Evolutionary conservation across 2,797 vertebrate genomes (phyloP).

Genomic region (Vireo griseus): DNA sequence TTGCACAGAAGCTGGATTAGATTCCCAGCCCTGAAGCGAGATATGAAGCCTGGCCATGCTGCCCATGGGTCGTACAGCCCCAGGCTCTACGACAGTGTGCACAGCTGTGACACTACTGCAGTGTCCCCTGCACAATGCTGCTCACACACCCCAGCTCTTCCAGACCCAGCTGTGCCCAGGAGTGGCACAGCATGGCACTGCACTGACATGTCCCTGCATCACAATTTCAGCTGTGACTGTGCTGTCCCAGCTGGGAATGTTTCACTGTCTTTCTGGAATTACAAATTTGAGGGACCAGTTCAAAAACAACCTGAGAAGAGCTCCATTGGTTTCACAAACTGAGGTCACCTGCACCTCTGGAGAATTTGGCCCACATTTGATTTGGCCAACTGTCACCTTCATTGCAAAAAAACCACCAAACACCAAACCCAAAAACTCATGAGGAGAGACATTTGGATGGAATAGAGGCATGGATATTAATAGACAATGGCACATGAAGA

Average conservation of each 20-base stretch:
- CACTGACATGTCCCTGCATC: background rate
- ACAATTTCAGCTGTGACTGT: background rate
- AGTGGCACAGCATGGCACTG: background rate
- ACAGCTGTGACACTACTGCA: background rate
- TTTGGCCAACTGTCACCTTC: background rate
- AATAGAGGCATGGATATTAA: background rate
- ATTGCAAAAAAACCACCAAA: background rate
- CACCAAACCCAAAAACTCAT: background rate
- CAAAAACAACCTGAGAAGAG: background rate
- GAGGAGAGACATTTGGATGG: background rate
- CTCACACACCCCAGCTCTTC: background rate
- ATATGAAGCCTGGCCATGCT: rapidly evolving
- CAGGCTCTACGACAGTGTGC: background rate
- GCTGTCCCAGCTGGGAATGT: background rate
- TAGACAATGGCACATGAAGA: background rate
- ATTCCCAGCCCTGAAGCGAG: background rate
- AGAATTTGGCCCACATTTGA: background rate
- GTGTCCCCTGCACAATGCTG: conserved; percentile 23
- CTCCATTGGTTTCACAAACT: background rate
- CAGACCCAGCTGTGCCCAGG: background rate
- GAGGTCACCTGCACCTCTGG: background rate
- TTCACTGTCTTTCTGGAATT: background rate
- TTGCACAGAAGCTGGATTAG: background rate
- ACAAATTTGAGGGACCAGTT: background rate
- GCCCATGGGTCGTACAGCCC: background rate